phyloP scores from a whole-genome alignment of 2,113 vertebrate species.

The Psettodes erumei region DNA sequence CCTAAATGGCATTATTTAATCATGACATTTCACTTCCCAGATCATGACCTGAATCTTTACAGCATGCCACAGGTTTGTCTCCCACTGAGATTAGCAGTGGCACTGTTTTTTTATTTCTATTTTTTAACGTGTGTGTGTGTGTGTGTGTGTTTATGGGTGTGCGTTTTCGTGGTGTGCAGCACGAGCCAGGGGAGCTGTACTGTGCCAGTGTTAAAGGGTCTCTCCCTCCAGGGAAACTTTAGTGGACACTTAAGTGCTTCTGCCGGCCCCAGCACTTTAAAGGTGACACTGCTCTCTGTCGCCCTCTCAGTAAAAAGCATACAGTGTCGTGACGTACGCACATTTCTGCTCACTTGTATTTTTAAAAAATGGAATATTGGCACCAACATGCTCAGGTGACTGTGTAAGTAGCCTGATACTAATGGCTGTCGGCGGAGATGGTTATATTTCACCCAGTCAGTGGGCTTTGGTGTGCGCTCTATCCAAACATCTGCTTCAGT shows the following conservation, averaged over 20 bases:
- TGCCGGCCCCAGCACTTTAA: constrained; percentile 57
- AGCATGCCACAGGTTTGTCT: constrained; percentile 3
- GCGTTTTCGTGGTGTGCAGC: constrained; percentile 6
- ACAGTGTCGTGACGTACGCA: background rate
- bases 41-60: constrained; percentile 6
- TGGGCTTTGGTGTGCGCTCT: background rate
- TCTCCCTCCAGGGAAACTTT: constrained; percentile 68
- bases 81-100: background rate
- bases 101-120: background rate
- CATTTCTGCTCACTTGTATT: background rate
- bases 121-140: constrained; percentile 5
- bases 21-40: background rate
- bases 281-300: constrained; percentile 60
- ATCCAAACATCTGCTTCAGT: too few relatives aligned
- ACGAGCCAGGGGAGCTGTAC: constrained; percentile 58
- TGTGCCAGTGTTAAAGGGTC: constrained; percentile 68
- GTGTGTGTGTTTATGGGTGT: background rate
- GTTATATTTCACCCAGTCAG: background rate
- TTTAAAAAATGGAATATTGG: background rate
- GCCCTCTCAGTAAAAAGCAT: constrained; percentile 38
- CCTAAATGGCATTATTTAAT: background rate
- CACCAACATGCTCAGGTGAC: background rate
- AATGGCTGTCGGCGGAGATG: background rate
- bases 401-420: background rate
- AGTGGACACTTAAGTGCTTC: constrained; percentile 79